A percentile compares a stretch with the other conserved stretches of the same genome.
These are phyloP conservation scores for Choristoneura rosaceana DNA, from an alignment of 2,888 invertebrate genomes.

Conservation along the genomic window DNA sequence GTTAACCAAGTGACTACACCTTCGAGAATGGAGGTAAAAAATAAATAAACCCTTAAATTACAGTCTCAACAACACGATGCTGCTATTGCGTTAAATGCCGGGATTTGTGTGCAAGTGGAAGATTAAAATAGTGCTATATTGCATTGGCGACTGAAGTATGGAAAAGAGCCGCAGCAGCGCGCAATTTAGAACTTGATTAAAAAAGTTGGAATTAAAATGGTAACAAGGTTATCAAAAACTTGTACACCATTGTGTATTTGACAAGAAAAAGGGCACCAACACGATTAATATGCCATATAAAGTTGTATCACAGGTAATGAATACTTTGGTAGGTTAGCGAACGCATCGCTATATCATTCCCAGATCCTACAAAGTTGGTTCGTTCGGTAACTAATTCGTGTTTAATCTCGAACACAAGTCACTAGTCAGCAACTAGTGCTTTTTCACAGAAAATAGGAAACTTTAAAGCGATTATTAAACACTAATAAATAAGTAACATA, in stretches of 20 bases:
- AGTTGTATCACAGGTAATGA: slow-evolving; percentile 42
- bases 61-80: slow-evolving; percentile 22
- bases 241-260: slow-evolving; percentile 17
- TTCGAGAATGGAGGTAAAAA: background rate
- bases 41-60: slow-evolving; percentile 37
- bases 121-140: background rate
- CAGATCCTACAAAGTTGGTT: slow-evolving; percentile 30
- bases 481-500: slow-evolving; percentile 39
- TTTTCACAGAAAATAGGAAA: slow-evolving; percentile 25
- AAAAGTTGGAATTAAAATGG: slow-evolving; percentile 1
- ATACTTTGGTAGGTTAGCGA: slow-evolving; percentile 36
- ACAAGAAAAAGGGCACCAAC: slow-evolving; percentile 27
- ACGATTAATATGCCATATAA: slow-evolving; percentile 32
- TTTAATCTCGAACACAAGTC: slow-evolving; percentile 37
- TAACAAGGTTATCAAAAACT: slow-evolving; percentile 17
- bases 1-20: slow-evolving; percentile 6
- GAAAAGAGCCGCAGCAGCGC: background rate
- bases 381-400: slow-evolving; percentile 40
- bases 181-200: background rate
- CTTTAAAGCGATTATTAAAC: slow-evolving; percentile 38
- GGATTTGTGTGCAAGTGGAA: slow-evolving; percentile 16
- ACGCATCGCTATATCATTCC: slow-evolving; percentile 27
- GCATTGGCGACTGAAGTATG: background rate
- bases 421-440: slow-evolving; percentile 18
- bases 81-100: slow-evolving; percentile 29